Conservation (phyloP, 1,140 invertebrate species). For the Archivesica marissinica region DNA sequence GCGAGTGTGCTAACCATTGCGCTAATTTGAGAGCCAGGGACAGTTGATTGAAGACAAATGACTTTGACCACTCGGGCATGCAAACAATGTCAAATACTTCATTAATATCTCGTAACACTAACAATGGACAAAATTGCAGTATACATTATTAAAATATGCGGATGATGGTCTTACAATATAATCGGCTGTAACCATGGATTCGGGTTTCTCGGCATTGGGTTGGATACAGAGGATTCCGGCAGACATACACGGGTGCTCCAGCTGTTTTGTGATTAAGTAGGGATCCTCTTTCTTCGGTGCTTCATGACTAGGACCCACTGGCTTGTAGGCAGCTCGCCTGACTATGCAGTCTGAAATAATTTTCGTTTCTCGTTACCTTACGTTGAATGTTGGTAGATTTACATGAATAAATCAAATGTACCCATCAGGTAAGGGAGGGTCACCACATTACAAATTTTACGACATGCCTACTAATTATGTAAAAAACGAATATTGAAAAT, state of each 20-base stretch:
- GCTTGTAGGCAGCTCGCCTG: neutral
- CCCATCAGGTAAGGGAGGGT: no score
- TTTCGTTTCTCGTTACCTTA: no score
- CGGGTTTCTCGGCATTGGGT: conserved; percentile 46
- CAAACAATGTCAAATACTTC: no score
- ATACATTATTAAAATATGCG: neutral
- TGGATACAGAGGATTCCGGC: conserved; percentile 20
- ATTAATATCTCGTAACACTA: no score
- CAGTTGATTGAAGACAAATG: neutral
- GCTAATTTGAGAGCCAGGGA: neutral
- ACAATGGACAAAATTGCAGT: no score
- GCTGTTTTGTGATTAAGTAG: conserved; percentile 24
- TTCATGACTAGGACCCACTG: conserved; percentile 33
- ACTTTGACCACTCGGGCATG: neutral
- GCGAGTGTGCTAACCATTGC: neutral
- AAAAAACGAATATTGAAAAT: no score
- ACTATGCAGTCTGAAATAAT: conserved; percentile 44
- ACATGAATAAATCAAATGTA: no score
- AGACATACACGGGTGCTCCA: conserved; percentile 48
- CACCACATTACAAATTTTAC: no score
- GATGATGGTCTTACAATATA: conserved; percentile 16
- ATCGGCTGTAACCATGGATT: conserved; percentile 37
- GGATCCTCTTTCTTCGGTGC: conserved; percentile 45
- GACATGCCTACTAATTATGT: no score
- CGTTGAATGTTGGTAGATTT: no score